A percentile compares a stretch with the other conserved stretches of the same genome.
Conservation (phyloP, 1,140 invertebrate species). For the Trichonephila clavipes region DNA sequence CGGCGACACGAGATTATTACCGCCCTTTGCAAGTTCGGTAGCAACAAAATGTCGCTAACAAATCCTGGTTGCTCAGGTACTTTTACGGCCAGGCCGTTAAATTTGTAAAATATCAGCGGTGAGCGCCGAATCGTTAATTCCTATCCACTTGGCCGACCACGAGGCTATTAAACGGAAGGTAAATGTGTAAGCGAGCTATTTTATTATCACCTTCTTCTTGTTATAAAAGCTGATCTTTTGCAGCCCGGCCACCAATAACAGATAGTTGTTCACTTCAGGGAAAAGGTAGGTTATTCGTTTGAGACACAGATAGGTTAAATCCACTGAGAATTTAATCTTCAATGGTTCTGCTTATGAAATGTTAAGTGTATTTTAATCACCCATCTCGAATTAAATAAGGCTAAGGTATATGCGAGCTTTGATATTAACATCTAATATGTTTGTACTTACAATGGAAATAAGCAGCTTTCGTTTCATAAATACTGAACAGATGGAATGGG, state of each 20-base stretch:
- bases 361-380: too few relatives aligned
- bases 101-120: slow-evolving; percentile 64
- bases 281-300: too few relatives aligned
- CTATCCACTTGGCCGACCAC: slow-evolving; percentile 52
- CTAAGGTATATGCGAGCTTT: too few relatives aligned
- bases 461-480: too few relatives aligned
- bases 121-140: slow-evolving; percentile 57
- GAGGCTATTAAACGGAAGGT: slow-evolving; percentile 54
- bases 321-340: too few relatives aligned
- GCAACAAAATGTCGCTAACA: background rate
- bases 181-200: slow-evolving; percentile 49
- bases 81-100: slow-evolving; percentile 57
- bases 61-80: background rate
- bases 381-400: too few relatives aligned
- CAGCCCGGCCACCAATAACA: slow-evolving; percentile 17
- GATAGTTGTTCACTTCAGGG: background rate
- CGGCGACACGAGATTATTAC: background rate
- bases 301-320: too few relatives aligned
- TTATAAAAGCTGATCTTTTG: slow-evolving; percentile 53
- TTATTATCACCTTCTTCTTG: slow-evolving; percentile 52
- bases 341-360: too few relatives aligned
- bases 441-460: too few relatives aligned
- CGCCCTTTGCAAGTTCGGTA: background rate
- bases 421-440: too few relatives aligned
- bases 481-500: too few relatives aligned